Base-by-base conservation (phyloP, 1,140 invertebrate species). In the Brachystomella parvula region DNA sequence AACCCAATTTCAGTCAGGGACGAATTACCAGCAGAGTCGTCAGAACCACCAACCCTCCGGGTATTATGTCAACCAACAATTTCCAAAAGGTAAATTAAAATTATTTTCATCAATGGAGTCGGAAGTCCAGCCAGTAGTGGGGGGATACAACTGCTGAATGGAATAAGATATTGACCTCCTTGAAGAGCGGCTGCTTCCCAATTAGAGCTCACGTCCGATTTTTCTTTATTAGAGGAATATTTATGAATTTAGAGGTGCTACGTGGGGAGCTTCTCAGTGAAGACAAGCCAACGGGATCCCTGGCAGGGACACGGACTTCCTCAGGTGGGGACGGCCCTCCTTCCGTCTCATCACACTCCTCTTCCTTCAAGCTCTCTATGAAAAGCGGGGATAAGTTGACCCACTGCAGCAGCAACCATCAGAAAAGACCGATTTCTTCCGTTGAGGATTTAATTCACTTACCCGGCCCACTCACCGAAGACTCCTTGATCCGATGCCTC, bases 391-490 rank as follows among this genome's bases (percentile, higher is more conserved):
- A 24, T 12, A 63, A 58, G 19, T 49, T 33, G 19, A 69, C 30
- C 3, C 9, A 39, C 53, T 19, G 49, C 59, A 3, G 56, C 39
- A 32, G 3, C 49, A 19, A 35, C 65, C 35, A n/a, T 32, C 61
- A 53, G 31, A 47, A 61, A 57, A 44, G 68, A n/a, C 56, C 70
- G 47, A 66, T 74, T 47, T 74, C 76, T 67, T 81, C 85, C 71
- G 82, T 92, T 74, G 87, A 92, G 73, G 93, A 96, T 81, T 83
- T 96, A 64, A 95, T 94, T 77, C 91, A 95, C 79, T 79, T 96
- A 65, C 83, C 89, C 0, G 92, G 91, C 47, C 92, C 92, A 47
- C 84, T 96, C 47, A 96, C 91, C 17, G 94, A 96, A 77, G 92
- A 96, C 76, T 90, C 91, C 33, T 87, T 96, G 0, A 87, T 95